Evolutionary conservation across 2,888 invertebrate species (phyloP), one percentile per base, ranked within the genome.

Genomic region (Phalera bucephala): DNA sequence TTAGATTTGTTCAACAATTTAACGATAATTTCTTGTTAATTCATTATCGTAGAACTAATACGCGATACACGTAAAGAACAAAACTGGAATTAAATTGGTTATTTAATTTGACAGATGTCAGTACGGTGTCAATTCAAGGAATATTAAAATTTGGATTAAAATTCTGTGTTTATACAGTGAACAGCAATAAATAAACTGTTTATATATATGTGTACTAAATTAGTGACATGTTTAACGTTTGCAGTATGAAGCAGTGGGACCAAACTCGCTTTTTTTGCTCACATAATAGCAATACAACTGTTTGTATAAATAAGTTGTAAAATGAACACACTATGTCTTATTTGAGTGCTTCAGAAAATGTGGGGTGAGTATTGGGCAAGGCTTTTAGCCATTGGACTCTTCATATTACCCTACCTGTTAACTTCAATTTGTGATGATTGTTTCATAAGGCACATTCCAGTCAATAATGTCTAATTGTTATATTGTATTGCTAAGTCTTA

Each of bases 341-440:
- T 84, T 81, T 90, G 85, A 90, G 90, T 71, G 72, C 90, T 62
- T 76, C 90, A 63, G 90, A 89, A 85, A 90, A 88, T 85, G 87
- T 90, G 72, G 88, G 89, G 90, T 90, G 60, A 80, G 87, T 68
- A 42, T 3, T 26, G 12, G 21, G 21, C 2, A 31, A 12, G 8
- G 6, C 8, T 11, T 22, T 11, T 1, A 20, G 3, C 11, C 4
- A 20, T 17, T 36, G 3, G 23, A 30, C 10, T 9, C 9, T 13
- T 10, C 23, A 6, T 21, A 13, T 23, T 12, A 28, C 13, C 15
- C 1, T 20, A n/a, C 6, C 2, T 15, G 12, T n/a, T 15, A 8
- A 20, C 9, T 29, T 10, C 14, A 7, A 30, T 17, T 5, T 15
- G 9, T 33, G 5, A 1, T 4, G n/a, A 14, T 22, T 22, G 8